These are phyloP conservation scores for Unio delphinus DNA, from an alignment of 2,888 invertebrate species.

Conservation along the genomic window DNA sequence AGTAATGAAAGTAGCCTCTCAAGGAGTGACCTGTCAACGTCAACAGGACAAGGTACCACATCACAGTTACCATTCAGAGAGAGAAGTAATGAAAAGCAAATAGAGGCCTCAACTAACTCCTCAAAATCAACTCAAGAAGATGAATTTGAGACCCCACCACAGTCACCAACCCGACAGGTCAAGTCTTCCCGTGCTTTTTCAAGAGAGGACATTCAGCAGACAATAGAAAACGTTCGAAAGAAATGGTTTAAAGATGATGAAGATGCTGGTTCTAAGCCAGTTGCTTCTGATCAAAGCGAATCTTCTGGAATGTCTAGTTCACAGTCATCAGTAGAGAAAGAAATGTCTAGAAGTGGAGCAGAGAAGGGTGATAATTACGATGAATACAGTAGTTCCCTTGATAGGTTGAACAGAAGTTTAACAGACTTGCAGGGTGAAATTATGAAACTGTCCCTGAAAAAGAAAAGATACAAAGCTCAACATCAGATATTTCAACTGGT, in stretches of 20 bases:
- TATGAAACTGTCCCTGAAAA: too few species aligned
- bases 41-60: too few species aligned
- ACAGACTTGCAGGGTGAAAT: too few species aligned
- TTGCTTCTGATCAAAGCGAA: conserved; percentile 4
- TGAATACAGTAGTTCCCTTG: conserved; percentile 64
- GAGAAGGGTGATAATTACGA: conserved; percentile 26
- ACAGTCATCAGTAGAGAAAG: conserved; percentile 11
- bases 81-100: too few species aligned
- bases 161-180: conserved; percentile 7
- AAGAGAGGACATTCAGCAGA: conserved; percentile 61
- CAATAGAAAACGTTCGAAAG: conserved; percentile 61
- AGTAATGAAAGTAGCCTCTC: too few species aligned
- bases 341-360: background rate
- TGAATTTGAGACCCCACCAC: conserved; percentile 5
- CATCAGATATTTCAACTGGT: too few species aligned
- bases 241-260: conserved; percentile 60
- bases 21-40: too few species aligned
- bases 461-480: too few species aligned
- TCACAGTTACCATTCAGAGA: too few species aligned
- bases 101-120: too few species aligned
- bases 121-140: too few species aligned
- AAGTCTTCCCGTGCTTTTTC: conserved; percentile 46
- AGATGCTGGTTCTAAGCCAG: conserved; percentile 7
- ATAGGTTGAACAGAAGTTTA: conserved; percentile 86
- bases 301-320: conserved; percentile 15